Evolutionary conservation across 2,888 invertebrate species (phyloP), one percentile per base, ranked within the genome.

Genomic region (Thyatira batis): DNA sequence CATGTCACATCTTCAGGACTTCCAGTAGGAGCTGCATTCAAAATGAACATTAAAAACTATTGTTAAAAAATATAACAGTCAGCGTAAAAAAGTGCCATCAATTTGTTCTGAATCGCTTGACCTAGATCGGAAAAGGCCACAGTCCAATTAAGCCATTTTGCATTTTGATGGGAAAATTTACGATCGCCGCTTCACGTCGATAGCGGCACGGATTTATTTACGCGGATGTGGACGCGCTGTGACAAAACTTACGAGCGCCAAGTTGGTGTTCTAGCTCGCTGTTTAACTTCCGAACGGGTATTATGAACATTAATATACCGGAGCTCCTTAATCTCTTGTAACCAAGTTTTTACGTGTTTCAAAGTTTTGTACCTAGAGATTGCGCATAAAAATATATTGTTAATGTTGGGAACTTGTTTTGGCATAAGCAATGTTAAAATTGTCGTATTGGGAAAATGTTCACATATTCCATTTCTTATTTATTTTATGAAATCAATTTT

Each of bases 1-100:
- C 97, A 97, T 58, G 93, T 92, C 52, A 97, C 93, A 69, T 94
- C 94, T 74, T 95, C 94, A 3, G 97, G 97, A 45, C 96, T 93
- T 5, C 95, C 95, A 67, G 95, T 95, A 4, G 97, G 97, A 56
- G 96, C 96, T 96, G 79, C 44, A 69, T 25, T 59, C 46, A 60
- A 58, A 58, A 57, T 27, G 54, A 53, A 56, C 44, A 61, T 52
- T 54, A 46, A 57, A 64, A 61, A 53, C 43, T 49, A 60, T 45
- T 44, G 52, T 55, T 44, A 45, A 59, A 56, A 83, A 82, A 83
- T 73, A 70, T 76, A 76, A 78, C 82, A 80, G 81, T 67, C 68
- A 68, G 69, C 76, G 74, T 72, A 80, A 78, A 84, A 86, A 86
- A 86, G 81, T 81, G 78, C 84, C 83, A 84, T 86, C 87, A 89